Percentiles rank a stretch among this genome's conserved stretches.
phyloP scores from a whole-genome alignment of 2,113 vertebrate genomes.

The Trogon melanurus region DNA sequence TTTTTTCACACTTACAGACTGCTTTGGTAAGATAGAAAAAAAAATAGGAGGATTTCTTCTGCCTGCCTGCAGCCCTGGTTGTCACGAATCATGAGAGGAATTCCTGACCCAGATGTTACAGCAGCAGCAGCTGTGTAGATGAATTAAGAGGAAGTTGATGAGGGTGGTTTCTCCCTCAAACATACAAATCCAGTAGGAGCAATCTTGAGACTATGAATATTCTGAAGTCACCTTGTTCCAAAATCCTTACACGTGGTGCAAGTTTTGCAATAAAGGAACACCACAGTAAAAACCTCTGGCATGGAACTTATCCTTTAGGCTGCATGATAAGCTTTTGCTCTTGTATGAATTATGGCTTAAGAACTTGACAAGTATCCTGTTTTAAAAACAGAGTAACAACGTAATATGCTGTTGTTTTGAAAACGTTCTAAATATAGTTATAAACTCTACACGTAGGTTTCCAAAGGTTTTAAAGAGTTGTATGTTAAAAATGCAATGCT shows the following conservation, averaged over 20 bases:
- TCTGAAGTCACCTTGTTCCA: neutral
- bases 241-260: neutral
- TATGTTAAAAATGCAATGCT: neutral
- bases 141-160: neutral
- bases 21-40: neutral
- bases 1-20: neutral
- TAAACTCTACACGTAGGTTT: neutral
- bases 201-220: neutral
- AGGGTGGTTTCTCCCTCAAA: neutral
- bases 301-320: rapidly evolving
- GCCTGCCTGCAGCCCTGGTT: neutral
- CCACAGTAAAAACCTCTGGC: neutral
- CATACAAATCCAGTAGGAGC: neutral
- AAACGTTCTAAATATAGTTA: neutral
- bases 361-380: neutral
- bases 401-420: neutral
- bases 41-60: neutral
- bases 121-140: neutral
- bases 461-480: neutral
- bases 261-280: neutral
- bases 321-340: neutral
- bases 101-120: neutral
- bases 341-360: neutral
- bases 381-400: neutral
- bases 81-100: neutral